Evolutionary conservation across 2,797 vertebrate species (phyloP), one percentile per base, ranked within the genome.

Genomic region (Chloroceryle inda): DNA sequence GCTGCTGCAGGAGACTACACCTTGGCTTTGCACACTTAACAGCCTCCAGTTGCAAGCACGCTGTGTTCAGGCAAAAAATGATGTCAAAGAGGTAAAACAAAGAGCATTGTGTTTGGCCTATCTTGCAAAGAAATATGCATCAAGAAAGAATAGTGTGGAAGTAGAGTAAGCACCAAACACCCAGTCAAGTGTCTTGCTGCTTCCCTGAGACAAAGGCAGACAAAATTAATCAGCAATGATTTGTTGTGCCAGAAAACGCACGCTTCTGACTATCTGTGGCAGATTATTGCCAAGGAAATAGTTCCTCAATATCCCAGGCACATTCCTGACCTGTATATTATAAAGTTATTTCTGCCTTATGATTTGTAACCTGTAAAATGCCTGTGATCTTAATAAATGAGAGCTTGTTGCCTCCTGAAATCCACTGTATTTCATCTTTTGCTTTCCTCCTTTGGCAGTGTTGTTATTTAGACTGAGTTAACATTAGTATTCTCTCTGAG

Each of bases 291-390:
- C 82, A 56, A 91, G 92, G 94, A 96, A 96, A 95, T 96, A 96
- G 95, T 96, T 93, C 94, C 95, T 96, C 95, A 92, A 92, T 90
- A 96, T 97, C 94, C 94, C 89, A 92, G 89, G 88, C 96, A 97
- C 94, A 96, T 96, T 97, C 95, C 96, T 97, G 96, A 97, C 94
- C 96, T 97, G 94, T 96, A 95, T 95, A 97, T 95, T 96, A 94
- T 92, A 88, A 96, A 97, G 94, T 96, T 96, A 95, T 97, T 97
- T 96, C 94, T 96, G 94, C 91, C 89, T 79, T 91, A 91, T 96
- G 96, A 97, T 96, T 96, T 96, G 92, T 96, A 96, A 97, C 92
- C 96, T 94, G 94, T 56, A 97, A 96, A 96, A 97, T 74, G 95
- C 94, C 92, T 88, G 88, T 95, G 94, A 97, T 97, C 94, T 96